Conservation (phyloP, 2,888 invertebrate species). For the Plutella xylostella region DNA sequence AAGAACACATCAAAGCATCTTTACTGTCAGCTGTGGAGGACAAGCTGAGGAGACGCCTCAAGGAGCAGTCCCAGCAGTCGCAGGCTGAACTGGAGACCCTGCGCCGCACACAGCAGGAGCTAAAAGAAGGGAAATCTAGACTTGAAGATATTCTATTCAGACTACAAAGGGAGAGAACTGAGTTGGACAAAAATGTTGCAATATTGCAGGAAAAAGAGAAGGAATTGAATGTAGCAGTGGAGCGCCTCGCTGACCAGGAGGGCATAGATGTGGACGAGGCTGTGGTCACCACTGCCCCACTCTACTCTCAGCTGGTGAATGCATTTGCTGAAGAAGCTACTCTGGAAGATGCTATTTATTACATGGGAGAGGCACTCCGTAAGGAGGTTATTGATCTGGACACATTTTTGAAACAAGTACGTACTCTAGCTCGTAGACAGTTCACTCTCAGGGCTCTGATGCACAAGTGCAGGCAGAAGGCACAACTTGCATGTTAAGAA, state of each 20-base stretch:
- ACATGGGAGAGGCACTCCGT: conserved; percentile 94
- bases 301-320: conserved; percentile 95
- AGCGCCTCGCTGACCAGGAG: conserved; percentile 80
- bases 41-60: conserved; percentile 86
- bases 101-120: conserved; percentile 86
- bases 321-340: conserved; percentile 98
- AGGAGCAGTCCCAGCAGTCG: conserved; percentile 90
- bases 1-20: conserved; percentile 95
- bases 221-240: conserved; percentile 85
- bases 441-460: conserved; percentile 96
- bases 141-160: conserved; percentile 83
- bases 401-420: conserved; percentile 95
- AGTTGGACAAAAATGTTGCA: conserved; percentile 86
- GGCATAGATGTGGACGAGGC: conserved; percentile 95
- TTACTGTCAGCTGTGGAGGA: conserved; percentile 96
- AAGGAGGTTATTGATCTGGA: conserved; percentile 95
- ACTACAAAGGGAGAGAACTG: conserved; percentile 81
- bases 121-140: conserved; percentile 85
- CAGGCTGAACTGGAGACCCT: conserved; percentile 93
- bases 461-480: conserved; percentile 96
- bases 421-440: conserved; percentile 94
- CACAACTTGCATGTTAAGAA: conserved; percentile 80
- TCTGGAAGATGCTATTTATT: conserved; percentile 98
- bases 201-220: conserved; percentile 88
- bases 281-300: conserved; percentile 94